Percentiles rank a stretch among this genome's conserved stretches.
phyloP scores from a whole-genome alignment of 1,140 invertebrate species.

The Pseudomyrmex pallidus region DNA sequence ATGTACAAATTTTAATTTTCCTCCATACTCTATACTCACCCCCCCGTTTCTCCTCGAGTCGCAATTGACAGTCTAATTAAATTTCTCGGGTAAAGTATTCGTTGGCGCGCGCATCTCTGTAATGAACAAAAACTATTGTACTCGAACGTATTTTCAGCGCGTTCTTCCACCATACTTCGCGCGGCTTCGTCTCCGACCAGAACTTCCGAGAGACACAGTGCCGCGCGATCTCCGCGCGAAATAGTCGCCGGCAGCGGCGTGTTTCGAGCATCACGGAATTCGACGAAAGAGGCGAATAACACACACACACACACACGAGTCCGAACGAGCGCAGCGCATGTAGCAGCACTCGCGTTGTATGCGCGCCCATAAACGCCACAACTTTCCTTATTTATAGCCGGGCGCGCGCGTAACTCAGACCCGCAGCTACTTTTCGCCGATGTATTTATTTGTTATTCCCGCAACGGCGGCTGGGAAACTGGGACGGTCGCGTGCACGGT shows the following conservation, averaged over 20 bases:
- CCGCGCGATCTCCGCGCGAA: slow-evolving; percentile 28
- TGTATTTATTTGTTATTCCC: slow-evolving; percentile 81
- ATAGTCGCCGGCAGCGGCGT: slow-evolving; percentile 45
- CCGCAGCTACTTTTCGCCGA: slow-evolving; percentile 78
- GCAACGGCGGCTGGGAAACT: slow-evolving; percentile 63
- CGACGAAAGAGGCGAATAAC: background rate
- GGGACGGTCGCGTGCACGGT: slow-evolving; percentile 64
- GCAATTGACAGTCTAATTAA: background rate
- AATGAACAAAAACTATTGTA: background rate
- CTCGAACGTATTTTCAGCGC: background rate
- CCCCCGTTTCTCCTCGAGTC: background rate
- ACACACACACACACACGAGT: background rate
- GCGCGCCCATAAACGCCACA: slow-evolving; percentile 78
- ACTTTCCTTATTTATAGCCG: slow-evolving; percentile 79
- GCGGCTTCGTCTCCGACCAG: slow-evolving; percentile 24
- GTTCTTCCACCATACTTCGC: background rate
- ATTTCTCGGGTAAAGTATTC: too few species aligned
- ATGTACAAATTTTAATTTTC: background rate
- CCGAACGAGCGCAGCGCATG: background rate
- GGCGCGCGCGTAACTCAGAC: slow-evolving; percentile 71
- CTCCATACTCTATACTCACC: background rate
- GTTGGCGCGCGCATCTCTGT: background rate
- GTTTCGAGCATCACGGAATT: slow-evolving; percentile 45
- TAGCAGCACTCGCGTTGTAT: slow-evolving; percentile 68
- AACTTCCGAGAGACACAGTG: background rate